These are phyloP conservation scores for Glaucidium brasilianum DNA, from an alignment of 2,113 vertebrate species.

Conservation along the genomic window DNA sequence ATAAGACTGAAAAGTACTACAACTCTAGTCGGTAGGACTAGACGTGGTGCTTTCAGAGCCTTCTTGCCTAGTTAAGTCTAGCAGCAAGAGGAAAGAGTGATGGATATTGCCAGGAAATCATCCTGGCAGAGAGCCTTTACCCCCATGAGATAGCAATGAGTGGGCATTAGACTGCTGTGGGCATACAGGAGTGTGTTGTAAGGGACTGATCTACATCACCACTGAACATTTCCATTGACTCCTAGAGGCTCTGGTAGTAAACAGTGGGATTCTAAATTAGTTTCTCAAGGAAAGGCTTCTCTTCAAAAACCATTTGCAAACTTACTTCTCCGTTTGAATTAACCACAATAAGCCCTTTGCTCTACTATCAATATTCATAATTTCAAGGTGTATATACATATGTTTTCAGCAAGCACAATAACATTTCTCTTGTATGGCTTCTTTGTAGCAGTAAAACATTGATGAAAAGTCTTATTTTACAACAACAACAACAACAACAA, in stretches of 20 bases:
- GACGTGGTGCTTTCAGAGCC: neutral
- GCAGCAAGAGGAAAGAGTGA: neutral
- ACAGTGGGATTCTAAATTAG: neutral
- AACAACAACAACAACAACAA: accelerated
- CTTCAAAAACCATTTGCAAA: neutral
- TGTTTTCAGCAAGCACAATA: neutral
- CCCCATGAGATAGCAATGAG: neutral
- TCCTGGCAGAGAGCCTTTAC: neutral
- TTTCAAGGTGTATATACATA: neutral
- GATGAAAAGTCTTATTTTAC: neutral
- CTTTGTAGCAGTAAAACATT: neutral
- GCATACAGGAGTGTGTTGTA: neutral
- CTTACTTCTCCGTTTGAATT: neutral
- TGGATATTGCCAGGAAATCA: neutral
- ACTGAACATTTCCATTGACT: neutral
- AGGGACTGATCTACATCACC: neutral
- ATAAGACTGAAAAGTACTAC: neutral
- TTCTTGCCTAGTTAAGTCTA: neutral
- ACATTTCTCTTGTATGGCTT: neutral
- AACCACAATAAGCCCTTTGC: neutral
- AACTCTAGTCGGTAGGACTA: neutral
- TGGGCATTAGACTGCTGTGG: neutral
- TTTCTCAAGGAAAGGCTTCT: neutral
- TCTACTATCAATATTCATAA: neutral
- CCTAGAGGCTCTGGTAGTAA: neutral